These are phyloP conservation scores for Drosophila demipolita DNA, from an alignment of 2,888 invertebrate species.

Conservation along the genomic window DNA sequence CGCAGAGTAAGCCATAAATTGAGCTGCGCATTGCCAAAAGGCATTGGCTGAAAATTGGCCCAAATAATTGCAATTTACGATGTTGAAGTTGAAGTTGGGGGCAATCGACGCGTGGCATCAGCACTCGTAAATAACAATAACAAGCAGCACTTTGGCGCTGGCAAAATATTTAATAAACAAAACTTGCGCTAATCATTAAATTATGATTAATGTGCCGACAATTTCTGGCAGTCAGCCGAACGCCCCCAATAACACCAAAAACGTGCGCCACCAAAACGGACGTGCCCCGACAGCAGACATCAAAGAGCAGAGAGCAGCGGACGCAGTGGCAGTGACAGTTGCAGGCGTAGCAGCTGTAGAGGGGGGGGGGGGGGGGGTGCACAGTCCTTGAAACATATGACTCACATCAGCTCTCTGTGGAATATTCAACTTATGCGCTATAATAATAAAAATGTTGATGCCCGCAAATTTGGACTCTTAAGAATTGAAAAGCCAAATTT, in stretches of 20 bases:
- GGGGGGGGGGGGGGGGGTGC: neutral
- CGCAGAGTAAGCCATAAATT: slow-evolving; percentile 30
- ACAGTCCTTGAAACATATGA: slow-evolving; percentile 28
- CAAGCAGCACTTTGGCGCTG: slow-evolving; percentile 11
- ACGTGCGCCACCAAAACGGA: slow-evolving; percentile 33
- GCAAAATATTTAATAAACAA: slow-evolving; percentile 70
- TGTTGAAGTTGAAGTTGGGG: slow-evolving; percentile 14
- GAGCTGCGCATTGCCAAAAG: slow-evolving; percentile 11
- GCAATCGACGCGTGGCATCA: slow-evolving; percentile 59
- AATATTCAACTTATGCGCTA: slow-evolving; percentile 33
- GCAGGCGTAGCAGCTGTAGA: neutral
- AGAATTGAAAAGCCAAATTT: neutral
- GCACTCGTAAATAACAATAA: slow-evolving; percentile 55
- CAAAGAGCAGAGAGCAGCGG: neutral
- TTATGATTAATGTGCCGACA: slow-evolving; percentile 80
- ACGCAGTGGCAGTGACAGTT: neutral
- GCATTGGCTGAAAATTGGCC: slow-evolving; percentile 41
- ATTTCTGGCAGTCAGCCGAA: slow-evolving; percentile 56
- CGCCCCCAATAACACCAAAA: slow-evolving; percentile 34
- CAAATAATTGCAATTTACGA: slow-evolving; percentile 64
- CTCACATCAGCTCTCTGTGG: neutral
- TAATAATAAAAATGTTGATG: slow-evolving; percentile 7
- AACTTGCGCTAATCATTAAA: slow-evolving; percentile 80
- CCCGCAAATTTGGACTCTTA: no score
- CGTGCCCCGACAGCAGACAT: slow-evolving; percentile 36